Conservation (phyloP, 2,888 invertebrate genomes). For the Axea sp. region DNA sequence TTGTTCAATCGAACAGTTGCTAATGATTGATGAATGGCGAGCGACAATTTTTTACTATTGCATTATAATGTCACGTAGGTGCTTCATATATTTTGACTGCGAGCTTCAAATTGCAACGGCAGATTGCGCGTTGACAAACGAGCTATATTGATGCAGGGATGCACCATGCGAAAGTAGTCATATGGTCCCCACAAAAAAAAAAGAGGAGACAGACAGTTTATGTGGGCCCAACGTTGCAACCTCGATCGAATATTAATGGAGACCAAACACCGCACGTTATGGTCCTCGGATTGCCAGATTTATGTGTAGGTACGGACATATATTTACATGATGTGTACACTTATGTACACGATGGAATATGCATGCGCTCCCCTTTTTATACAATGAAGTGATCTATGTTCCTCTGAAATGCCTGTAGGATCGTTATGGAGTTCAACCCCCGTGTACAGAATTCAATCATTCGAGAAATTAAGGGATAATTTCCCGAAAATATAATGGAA, state of each 20-base stretch:
- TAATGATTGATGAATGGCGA: slow-evolving; percentile 43
- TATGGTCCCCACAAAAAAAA: slow-evolving; percentile 77
- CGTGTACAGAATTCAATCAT: slow-evolving; percentile 27
- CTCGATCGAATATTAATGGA: slow-evolving; percentile 79
- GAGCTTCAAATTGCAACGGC: slow-evolving; percentile 72
- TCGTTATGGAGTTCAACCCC: slow-evolving; percentile 19
- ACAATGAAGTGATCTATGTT: slow-evolving; percentile 48
- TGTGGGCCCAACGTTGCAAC: slow-evolving; percentile 48
- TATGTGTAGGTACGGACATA: slow-evolving; percentile 29
- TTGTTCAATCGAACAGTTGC: slow-evolving; percentile 29
- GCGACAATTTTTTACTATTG: slow-evolving; percentile 31
- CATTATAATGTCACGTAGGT: slow-evolving; percentile 35
- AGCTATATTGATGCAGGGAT: slow-evolving; percentile 68
- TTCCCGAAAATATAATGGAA: too few relatives aligned
- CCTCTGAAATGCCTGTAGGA: slow-evolving; percentile 15
- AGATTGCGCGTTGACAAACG: slow-evolving; percentile 78
- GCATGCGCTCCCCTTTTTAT: slow-evolving; percentile 42
- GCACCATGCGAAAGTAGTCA: slow-evolving; percentile 72
- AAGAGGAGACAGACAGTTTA: slow-evolving; percentile 63
- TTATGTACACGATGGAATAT: slow-evolving; percentile 33
- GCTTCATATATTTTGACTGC: slow-evolving; percentile 73
- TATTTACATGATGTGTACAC: slow-evolving; percentile 30
- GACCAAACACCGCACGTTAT: slow-evolving; percentile 78
- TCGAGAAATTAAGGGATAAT: slow-evolving; percentile 28
- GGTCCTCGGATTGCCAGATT: slow-evolving; percentile 54